Evolutionary conservation across 2,113 vertebrate species (phyloP).

Genomic region (Shinisaurus crocodilurus): DNA sequence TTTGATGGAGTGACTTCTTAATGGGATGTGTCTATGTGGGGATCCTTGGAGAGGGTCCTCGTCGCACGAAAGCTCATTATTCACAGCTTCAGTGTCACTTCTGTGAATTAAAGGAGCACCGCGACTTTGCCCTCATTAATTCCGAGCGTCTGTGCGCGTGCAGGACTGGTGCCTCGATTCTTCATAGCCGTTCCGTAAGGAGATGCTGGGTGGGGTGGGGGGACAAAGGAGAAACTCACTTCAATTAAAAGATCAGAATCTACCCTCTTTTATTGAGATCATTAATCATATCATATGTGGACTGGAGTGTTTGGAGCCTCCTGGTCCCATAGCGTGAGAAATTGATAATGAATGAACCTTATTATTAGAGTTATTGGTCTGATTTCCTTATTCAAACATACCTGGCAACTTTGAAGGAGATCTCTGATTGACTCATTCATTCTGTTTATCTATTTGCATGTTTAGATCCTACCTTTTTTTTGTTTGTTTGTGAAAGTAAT

Average conservation of each 20-base stretch:
- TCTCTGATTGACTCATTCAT: neutral
- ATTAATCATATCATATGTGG: neutral
- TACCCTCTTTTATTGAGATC: neutral
- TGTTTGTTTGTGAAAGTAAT: neutral
- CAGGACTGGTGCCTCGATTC: neutral
- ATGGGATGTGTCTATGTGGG: conserved; percentile 17
- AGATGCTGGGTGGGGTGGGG: neutral
- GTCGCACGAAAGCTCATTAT: conserved; percentile 14
- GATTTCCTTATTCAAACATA: neutral
- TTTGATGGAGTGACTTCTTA: conserved; percentile 9
- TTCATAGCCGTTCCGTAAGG: neutral
- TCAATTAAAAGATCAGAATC: neutral
- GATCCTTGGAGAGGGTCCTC: conserved; percentile 22
- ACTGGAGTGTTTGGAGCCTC: neutral
- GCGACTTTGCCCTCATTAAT: conserved; percentile 37
- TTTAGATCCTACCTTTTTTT: neutral
- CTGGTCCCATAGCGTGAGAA: neutral
- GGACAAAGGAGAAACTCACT: neutral
- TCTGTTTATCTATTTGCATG: neutral
- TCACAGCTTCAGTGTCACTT: conserved; percentile 47
- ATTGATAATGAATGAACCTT: neutral
- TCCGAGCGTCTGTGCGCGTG: conserved; percentile 27
- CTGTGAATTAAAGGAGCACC: conserved; percentile 32
- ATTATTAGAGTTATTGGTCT: neutral
- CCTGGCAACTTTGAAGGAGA: neutral